Conservation (phyloP, 2,888 invertebrate genomes). For the Eustalomyia histrio region DNA sequence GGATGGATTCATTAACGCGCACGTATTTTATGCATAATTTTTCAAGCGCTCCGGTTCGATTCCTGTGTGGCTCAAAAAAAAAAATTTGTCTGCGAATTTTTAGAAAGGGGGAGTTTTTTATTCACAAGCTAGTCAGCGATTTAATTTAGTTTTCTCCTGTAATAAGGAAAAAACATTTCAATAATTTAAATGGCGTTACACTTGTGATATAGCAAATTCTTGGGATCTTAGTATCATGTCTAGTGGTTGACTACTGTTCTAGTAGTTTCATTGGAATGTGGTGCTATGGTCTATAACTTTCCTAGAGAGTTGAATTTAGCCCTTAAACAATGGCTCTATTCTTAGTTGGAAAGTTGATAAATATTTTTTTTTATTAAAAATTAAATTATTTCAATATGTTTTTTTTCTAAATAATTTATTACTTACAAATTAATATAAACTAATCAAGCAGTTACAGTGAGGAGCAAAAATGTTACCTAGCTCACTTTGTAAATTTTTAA, state of each 20-base stretch:
- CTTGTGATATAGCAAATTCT: slow-evolving; percentile 75
- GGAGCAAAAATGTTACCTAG: too few relatives aligned
- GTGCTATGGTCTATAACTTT: slow-evolving; percentile 68
- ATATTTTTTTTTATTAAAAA: slow-evolving; percentile 16
- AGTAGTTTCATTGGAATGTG: slow-evolving; percentile 70
- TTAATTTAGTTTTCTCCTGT: slow-evolving; percentile 67
- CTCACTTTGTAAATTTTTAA: too few relatives aligned
- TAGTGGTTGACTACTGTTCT: slow-evolving; percentile 73
- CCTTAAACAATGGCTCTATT: slow-evolving; percentile 60
- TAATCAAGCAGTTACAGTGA: too few relatives aligned
- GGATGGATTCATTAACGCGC: slow-evolving; percentile 5
- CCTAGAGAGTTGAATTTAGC: slow-evolving; percentile 76
- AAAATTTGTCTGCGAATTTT: background rate
- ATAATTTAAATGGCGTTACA: slow-evolving; percentile 75
- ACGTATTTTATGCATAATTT: background rate
- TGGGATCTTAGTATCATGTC: slow-evolving; percentile 22
- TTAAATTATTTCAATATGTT: too few relatives aligned
- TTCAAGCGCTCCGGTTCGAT: slow-evolving; percentile 13
- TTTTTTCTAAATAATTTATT: too few relatives aligned
- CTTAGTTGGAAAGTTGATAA: slow-evolving; percentile 76
- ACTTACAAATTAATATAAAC: too few relatives aligned
- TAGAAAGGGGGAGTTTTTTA: background rate
- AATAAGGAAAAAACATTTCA: background rate
- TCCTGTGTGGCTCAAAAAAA: background rate
- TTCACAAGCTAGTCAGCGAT: slow-evolving; percentile 77